These are phyloP conservation scores for Varecia variegata DNA, from an alignment of 2,797 vertebrate genomes.

Conservation along the genomic window DNA sequence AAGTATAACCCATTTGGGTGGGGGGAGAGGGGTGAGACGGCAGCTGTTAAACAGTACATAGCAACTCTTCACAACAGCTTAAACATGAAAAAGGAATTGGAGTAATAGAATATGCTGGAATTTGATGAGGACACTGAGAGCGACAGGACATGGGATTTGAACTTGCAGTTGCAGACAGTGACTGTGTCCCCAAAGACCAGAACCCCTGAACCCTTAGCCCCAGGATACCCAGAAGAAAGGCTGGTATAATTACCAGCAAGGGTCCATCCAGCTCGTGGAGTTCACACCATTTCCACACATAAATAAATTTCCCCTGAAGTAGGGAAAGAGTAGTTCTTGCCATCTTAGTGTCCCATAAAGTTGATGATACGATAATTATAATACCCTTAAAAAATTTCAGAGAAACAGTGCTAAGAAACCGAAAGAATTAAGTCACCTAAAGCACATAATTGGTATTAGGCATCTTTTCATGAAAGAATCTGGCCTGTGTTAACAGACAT, in stretches of 20 bases:
- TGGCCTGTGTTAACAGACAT: not conserved
- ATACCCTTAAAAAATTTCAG: not conserved
- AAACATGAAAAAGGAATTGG: constrained; percentile 59
- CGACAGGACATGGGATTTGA: constrained; percentile 29
- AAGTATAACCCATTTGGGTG: constrained; percentile 5
- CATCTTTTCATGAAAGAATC: not conserved
- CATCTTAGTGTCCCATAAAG: not conserved
- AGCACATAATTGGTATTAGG: not conserved
- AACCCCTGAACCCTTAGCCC: constrained; percentile 1
- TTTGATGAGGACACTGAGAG: constrained; percentile 53
- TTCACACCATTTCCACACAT: not conserved
- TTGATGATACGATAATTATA: not conserved
- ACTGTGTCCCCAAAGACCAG: not conserved
- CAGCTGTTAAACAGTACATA: constrained; percentile 67
- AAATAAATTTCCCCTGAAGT: not conserved
- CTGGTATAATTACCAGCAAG: not conserved
- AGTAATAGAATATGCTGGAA: constrained; percentile 72
- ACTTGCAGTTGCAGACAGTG: constrained; percentile 49
- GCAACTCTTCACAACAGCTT: constrained; percentile 63
- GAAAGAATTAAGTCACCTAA: not conserved
- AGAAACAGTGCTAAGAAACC: not conserved
- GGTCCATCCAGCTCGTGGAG: rapidly evolving
- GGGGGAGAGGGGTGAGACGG: not conserved
- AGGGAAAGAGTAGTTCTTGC: not conserved
- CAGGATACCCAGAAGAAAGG: not conserved